These are phyloP conservation scores for Coturnix japonica DNA, from an alignment of 2,113 vertebrate species.

Conservation along the genomic window DNA sequence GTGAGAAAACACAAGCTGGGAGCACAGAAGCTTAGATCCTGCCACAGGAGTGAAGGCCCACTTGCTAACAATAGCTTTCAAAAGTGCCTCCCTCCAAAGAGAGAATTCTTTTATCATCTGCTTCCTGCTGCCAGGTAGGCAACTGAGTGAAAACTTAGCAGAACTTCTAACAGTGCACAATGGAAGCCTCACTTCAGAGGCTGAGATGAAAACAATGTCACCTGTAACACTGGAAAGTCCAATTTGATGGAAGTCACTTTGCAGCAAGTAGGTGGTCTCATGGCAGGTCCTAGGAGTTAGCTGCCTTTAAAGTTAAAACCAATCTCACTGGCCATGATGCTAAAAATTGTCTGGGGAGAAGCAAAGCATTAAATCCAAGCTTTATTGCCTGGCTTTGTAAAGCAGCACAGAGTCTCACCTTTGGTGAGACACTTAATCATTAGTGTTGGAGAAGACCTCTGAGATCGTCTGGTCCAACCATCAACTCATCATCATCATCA, in stretches of 20 bases:
- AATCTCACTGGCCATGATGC: background rate
- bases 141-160: constrained; percentile 2
- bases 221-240: background rate
- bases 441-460: too few relatives aligned
- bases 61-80: constrained; percentile 8
- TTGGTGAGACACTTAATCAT: background rate
- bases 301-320: background rate
- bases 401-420: background rate
- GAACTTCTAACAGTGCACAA: background rate
- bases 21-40: background rate
- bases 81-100: background rate
- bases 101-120: constrained; percentile 6
- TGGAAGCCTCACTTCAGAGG: background rate
- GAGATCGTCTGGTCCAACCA: too few relatives aligned
- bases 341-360: background rate
- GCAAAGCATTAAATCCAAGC: background rate
- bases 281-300: background rate
- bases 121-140: constrained; percentile 2
- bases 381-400: background rate
- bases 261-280: background rate
- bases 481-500: too few relatives aligned
- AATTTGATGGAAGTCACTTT: background rate
- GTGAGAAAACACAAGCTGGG: background rate
- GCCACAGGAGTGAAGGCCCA: background rate
- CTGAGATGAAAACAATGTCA: background rate